Percentiles rank a stretch among this genome's conserved stretches.
phyloP scores from a whole-genome alignment of 2,797 vertebrate species.

The Oreortyx pictus region DNA sequence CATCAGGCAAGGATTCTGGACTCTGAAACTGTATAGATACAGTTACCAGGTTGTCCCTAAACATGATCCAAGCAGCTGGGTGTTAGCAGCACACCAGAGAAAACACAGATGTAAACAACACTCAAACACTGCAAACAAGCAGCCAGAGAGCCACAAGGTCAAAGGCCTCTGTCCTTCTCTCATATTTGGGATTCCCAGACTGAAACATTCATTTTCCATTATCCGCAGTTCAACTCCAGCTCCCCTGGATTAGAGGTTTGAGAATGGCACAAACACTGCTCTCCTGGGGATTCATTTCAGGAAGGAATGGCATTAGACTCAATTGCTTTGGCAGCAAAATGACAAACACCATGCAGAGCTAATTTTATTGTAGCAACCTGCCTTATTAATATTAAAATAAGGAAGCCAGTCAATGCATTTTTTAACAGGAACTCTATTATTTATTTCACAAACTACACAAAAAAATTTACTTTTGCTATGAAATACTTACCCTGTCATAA shows the following conservation, averaged over 20 bases:
- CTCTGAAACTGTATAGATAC: not conserved
- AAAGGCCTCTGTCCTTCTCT: not conserved
- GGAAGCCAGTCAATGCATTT: constrained; percentile 54
- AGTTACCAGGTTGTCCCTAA: not conserved
- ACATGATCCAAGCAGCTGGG: not conserved
- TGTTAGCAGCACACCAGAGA: not conserved
- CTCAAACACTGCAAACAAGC: not conserved
- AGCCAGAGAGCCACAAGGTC: not conserved
- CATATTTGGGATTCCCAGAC: not conserved
- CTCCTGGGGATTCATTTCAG: constrained; percentile 39
- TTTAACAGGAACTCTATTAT: constrained; percentile 64
- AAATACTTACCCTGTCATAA: constrained; percentile 50
- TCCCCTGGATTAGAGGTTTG: constrained; percentile 15
- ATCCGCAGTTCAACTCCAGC: constrained; percentile 6
- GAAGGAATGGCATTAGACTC: constrained; percentile 22
- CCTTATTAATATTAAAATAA: constrained; percentile 72
- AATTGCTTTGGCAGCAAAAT: constrained; percentile 48
- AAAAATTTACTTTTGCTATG: constrained; percentile 46
- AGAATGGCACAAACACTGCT: not conserved
- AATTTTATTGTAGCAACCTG: constrained; percentile 66
- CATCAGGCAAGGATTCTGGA: not conserved
- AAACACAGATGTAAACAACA: not conserved
- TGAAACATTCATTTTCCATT: constrained; percentile 26
- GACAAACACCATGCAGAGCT: constrained; percentile 62
- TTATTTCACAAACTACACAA: constrained; percentile 59